Evolutionary conservation across 2,797 vertebrate species (phyloP), one percentile per base, ranked within the genome.

Genomic region (Glossophaga mutica): DNA sequence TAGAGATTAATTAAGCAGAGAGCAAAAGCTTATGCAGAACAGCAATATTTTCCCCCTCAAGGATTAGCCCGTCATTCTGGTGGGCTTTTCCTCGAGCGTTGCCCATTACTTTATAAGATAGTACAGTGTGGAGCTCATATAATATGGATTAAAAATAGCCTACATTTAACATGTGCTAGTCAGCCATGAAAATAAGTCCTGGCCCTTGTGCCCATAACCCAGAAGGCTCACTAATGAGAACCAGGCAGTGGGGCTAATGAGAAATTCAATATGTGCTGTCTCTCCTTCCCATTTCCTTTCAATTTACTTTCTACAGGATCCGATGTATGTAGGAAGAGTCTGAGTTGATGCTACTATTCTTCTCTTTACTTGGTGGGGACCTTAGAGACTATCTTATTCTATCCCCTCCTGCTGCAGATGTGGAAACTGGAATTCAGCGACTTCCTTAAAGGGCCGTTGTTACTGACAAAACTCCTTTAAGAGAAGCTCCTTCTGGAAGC

Each of bases 171-270:
- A 70, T 67, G 91, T 93, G 92, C 96, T 90, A 93, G 91, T 97
- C 96, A 96, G 92, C 94, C 95, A 85, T 97, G 96, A 96, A 95
- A 96, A 97, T 91, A 95, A 95, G 91, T 82, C 81, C 94, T 57
- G 88, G 95, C 83, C 96, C 96, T 91, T 94, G 87, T 94, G 97
- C 95, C 97, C 92, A 92, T 90, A 96, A 96, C 97, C 96, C 96
- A 95, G 96, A 97, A 97, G 97, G 32, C 95, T 97, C 55, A 0
- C 96, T 98, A 98, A 98, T 97, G 97, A 97, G 97, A 97, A 96
- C 96, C 96, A 97, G 97, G 97, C 97, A 94, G 87, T 71, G 37
- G 62, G 96, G 89, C 97, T 98, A 96, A 97, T 97, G 97, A 97
- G 97, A 95, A 96, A 97, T 74, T 94, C 95, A 95, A 96, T 94